Percentiles rank a stretch among this genome's conserved stretches.
phyloP scores from a whole-genome alignment of 2,888 invertebrate genomes.

The Drosophila suboccidentalis region DNA sequence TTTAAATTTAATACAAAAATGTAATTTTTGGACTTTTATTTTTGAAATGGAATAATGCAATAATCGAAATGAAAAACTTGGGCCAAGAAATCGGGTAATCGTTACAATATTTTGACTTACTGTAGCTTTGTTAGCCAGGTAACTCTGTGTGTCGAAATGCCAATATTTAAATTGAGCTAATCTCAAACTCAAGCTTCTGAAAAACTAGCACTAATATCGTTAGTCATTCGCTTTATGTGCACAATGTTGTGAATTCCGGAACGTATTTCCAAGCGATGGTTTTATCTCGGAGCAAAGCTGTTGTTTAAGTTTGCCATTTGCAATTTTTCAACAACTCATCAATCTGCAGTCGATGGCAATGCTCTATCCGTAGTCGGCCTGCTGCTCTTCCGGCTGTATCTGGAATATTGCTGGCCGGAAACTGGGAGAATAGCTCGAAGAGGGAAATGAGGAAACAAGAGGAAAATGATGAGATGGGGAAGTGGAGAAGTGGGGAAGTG shows the following conservation, averaged over 20 bases:
- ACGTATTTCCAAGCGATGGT: conserved; percentile 20
- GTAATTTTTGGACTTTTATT: neutral
- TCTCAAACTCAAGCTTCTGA: conserved; percentile 2
- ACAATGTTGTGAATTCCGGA: conserved; percentile 43
- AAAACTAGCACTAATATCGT: conserved; percentile 39
- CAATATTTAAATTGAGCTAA: conserved; percentile 23
- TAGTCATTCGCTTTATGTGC: conserved; percentile 52
- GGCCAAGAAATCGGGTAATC: neutral
- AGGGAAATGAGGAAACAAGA: neutral
- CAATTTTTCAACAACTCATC: conserved; percentile 81
- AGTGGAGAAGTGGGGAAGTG: neutral
- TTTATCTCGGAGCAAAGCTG: conserved; percentile 60
- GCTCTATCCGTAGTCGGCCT: conserved; percentile 45
- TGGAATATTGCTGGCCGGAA: conserved; percentile 35
- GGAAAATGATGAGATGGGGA: neutral
- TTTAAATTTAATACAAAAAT: too few relatives aligned
- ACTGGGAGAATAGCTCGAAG: neutral
- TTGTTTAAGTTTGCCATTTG: conserved; percentile 81
- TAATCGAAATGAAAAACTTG: neutral
- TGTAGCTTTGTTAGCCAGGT: neutral
- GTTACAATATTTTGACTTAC: neutral
- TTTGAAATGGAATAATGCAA: neutral
- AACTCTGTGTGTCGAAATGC: conserved; percentile 4
- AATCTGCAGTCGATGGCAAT: conserved; percentile 70
- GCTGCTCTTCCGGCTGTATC: conserved; percentile 39